Conservation (phyloP, 2,797 vertebrate genomes). For the Phalloptychus januarius region DNA sequence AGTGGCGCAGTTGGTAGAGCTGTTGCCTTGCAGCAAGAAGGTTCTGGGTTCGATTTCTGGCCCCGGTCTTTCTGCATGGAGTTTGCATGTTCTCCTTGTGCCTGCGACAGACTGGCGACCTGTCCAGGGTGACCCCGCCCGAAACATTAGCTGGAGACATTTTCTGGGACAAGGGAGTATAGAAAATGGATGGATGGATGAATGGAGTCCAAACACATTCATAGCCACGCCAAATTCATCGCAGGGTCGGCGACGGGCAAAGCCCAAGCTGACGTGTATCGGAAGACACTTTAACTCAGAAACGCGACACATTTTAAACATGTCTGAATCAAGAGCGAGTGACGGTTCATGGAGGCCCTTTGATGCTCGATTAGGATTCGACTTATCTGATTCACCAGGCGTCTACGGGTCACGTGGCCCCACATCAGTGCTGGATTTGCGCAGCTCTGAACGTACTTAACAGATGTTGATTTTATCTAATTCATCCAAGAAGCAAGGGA, state of each 20-base stretch:
- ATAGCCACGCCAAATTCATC: slow-evolving; percentile 35
- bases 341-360: slow-evolving; percentile 35
- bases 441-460: neutral
- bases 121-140: no score
- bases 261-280: slow-evolving; percentile 58
- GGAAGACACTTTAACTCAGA: slow-evolving; percentile 22
- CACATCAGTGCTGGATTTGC: neutral
- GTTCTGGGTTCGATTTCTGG: no score
- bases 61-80: no score
- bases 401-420: neutral
- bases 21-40: no score
- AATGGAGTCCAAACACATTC: slow-evolving; percentile 43
- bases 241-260: slow-evolving; percentile 8
- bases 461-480: slow-evolving; percentile 5
- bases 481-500: slow-evolving; percentile 2
- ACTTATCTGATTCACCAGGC: slow-evolving; percentile 1
- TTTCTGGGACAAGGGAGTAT: no score
- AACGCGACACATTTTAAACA: slow-evolving; percentile 24
- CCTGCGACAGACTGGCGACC: no score
- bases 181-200: no score
- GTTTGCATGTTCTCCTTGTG: no score
- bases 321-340: slow-evolving; percentile 33
- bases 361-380: neutral
- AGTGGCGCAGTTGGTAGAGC: no score
- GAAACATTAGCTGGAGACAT: no score